These are phyloP conservation scores for Apamea crenata DNA, from an alignment of 2,888 invertebrate genomes.

Conservation along the genomic window DNA sequence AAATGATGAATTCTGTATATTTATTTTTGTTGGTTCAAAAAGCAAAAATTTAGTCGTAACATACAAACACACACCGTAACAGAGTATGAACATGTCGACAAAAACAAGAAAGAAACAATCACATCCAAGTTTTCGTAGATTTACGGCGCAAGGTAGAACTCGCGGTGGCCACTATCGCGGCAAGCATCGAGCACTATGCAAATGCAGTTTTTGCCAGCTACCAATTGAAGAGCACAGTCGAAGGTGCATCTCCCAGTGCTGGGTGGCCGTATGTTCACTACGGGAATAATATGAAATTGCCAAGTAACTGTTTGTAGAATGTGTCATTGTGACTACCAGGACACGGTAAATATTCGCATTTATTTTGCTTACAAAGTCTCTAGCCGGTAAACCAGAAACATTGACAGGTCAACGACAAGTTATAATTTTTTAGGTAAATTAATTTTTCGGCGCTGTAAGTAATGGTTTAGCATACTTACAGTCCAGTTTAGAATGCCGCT, in stretches of 20 bases:
- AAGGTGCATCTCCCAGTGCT: slow-evolving; percentile 76
- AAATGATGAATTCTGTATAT: neutral
- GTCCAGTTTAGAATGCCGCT: slow-evolving; percentile 8
- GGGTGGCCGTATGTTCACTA: slow-evolving; percentile 79
- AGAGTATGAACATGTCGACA: neutral
- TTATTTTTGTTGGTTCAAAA: neutral
- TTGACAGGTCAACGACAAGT: neutral
- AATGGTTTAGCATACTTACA: neutral
- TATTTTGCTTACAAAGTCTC: slow-evolving; percentile 7
- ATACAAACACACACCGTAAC: neutral
- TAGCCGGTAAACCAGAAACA: neutral
- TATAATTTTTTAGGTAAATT: neutral
- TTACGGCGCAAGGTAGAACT: slow-evolving; percentile 63
- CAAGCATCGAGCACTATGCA: slow-evolving; percentile 87
- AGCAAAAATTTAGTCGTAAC: neutral
- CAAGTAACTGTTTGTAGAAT: slow-evolving; percentile 57
- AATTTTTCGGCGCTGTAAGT: neutral
- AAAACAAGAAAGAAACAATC: slow-evolving; percentile 23
- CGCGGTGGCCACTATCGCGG: slow-evolving; percentile 84
- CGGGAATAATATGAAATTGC: slow-evolving; percentile 62
- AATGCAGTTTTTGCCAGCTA: slow-evolving; percentile 89
- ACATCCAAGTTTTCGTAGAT: slow-evolving; percentile 75
- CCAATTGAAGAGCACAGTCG: slow-evolving; percentile 85
- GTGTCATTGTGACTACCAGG: slow-evolving; percentile 36
- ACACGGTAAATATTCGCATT: slow-evolving; percentile 23